Base-by-base conservation (phyloP, 2,113 vertebrate genomes). In the Eublepharis macularius region DNA sequence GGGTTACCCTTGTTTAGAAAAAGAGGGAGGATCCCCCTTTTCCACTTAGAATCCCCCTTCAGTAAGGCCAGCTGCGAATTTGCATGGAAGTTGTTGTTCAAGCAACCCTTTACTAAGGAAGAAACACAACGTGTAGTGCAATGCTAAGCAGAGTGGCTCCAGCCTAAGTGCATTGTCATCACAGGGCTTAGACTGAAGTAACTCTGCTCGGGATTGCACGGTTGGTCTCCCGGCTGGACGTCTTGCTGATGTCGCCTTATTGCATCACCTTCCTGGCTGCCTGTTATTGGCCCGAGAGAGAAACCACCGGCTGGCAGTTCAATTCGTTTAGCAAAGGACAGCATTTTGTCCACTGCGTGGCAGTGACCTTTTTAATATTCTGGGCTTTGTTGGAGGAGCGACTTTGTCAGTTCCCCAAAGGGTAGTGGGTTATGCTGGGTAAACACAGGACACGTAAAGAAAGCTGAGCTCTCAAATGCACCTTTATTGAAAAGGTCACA, bases 161-260 rank as follows among this genome's bases (percentile, higher is more conserved):
- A n/a, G n/a, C n/a, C n/a, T n/a, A n/a, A n/a, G n/a, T n/a, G n/a
- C n/a, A n/a, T n/a, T n/a, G n/a, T n/a, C n/a, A n/a, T n/a, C n/a
- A n/a, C n/a, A n/a, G n/a, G n/a, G n/a, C n/a, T n/a, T n/a, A n/a
- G n/a, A n/a, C n/a, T n/a, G n/a, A n/a, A n/a, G n/a, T n/a, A n/a
- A n/a, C n/a, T n/a, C n/a, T n/a, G n/a, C n/a, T n/a, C n/a, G n/a
- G n/a, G n/a, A n/a, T n/a, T n/a, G n/a, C n/a, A n/a, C n/a, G n/a
- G n/a, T 0, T 0, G 1, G 0, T 36, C 69, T 65, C 41, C 60
- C 0, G 0, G 0, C 21, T 60, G 57, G 57, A 16, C 3, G 0
- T 21, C 32, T n/a, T 54, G 14, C 63, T 76, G 47, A 0, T 3
- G 0, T 60, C 45, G 26, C 24, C 0, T 0, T 1, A 41, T 1